Conservation (phyloP, 1,140 invertebrate species). For the Drosophila melanogaster region DNA sequence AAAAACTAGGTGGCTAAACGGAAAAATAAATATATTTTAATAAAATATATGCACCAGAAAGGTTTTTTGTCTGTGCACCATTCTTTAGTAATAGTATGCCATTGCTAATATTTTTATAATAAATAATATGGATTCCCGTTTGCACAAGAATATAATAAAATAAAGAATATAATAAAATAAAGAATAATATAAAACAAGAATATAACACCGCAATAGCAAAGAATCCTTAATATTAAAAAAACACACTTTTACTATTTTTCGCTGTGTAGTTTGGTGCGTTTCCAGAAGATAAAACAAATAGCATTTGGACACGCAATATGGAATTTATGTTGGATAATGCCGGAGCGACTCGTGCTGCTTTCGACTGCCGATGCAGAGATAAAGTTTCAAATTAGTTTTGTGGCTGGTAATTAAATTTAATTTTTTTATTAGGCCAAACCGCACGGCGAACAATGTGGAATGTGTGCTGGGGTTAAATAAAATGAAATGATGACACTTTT, state of each 20-base stretch:
- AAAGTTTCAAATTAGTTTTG: conserved; percentile 81
- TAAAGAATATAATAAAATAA: too few relatives aligned
- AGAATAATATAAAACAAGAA: too few relatives aligned
- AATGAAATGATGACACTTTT: conserved; percentile 34
- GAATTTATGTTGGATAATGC: conserved; percentile 77
- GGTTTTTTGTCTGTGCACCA: too few relatives aligned
- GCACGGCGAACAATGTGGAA: conserved; percentile 27
- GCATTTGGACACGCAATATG: conserved; percentile 76
- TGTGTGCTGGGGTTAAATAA: conserved; percentile 29
- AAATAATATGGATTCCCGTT: too few relatives aligned
- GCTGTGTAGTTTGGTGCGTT: conserved; percentile 34
- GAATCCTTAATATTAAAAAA: too few relatives aligned
- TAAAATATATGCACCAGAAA: too few relatives aligned
- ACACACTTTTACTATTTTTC: neutral
- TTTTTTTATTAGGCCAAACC: conserved; percentile 74
- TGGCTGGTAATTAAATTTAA: conserved; percentile 81
- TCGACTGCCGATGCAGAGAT: conserved; percentile 70
- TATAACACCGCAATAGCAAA: too few relatives aligned
- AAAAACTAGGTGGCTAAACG: neutral
- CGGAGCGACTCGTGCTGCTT: conserved; percentile 37
- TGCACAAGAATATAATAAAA: too few relatives aligned
- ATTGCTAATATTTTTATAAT: too few relatives aligned
- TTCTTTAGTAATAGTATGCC: too few relatives aligned
- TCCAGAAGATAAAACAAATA: conserved; percentile 66
- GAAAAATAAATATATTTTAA: too few relatives aligned